These are phyloP conservation scores for Rhodophaea formosa DNA, from an alignment of 2,888 invertebrate genomes.

Conservation along the genomic window DNA sequence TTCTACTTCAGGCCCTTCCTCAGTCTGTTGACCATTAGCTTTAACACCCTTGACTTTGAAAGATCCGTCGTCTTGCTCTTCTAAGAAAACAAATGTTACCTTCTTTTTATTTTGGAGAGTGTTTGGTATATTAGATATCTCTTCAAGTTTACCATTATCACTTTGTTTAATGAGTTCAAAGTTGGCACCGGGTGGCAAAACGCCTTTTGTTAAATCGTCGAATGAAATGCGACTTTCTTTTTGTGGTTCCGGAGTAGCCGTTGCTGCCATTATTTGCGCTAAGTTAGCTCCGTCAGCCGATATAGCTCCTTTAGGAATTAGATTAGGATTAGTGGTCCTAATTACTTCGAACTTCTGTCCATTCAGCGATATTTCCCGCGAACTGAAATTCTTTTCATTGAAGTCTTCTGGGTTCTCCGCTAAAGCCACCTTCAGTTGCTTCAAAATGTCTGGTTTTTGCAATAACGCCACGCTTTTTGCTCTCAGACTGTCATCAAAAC, in stretches of 20 bases:
- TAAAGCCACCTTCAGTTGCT: conserved; percentile 87
- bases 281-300: conserved; percentile 69
- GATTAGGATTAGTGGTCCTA: conserved; percentile 85
- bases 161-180: conserved; percentile 90
- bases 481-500: conserved; percentile 75
- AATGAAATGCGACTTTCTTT: conserved; percentile 85
- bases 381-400: conserved; percentile 85
- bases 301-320: conserved; percentile 82
- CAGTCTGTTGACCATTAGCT: conserved; percentile 87
- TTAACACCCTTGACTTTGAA: conserved; percentile 92
- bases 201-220: conserved; percentile 89
- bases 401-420: conserved; percentile 85
- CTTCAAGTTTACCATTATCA: conserved; percentile 86
- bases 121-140: conserved; percentile 82
- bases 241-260: conserved; percentile 61
- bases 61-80: conserved; percentile 92
- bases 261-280: conserved; percentile 64
- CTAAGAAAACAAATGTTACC: conserved; percentile 92
- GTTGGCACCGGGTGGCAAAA: conserved; percentile 89
- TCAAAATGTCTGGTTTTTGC: conserved; percentile 86
- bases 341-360: conserved; percentile 89
- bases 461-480: conserved; percentile 80
- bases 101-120: conserved; percentile 86
- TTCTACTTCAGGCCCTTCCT: conserved; percentile 88
- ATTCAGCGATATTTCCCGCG: conserved; percentile 87